Evolutionary conservation across 1,140 invertebrate genomes (phyloP).

Genomic region (Nasonia longicornis): DNA sequence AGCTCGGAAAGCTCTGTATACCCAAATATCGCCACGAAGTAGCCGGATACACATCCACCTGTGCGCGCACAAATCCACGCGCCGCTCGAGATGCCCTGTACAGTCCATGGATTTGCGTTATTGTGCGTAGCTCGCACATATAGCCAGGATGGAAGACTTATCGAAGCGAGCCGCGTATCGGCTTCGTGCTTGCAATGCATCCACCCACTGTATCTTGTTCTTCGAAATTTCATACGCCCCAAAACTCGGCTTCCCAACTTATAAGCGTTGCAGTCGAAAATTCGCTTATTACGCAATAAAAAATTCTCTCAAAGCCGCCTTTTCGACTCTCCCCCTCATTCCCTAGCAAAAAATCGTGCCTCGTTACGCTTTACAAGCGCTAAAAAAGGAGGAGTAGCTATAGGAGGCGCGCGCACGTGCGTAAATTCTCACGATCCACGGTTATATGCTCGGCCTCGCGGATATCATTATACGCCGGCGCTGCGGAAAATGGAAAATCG

Average conservation of each 20-base stretch:
- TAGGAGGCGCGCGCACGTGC: neutral
- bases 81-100: too few relatives aligned
- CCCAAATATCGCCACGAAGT: too few relatives aligned
- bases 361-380: neutral
- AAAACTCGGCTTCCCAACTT: too few relatives aligned
- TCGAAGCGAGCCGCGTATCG: constrained; percentile 47
- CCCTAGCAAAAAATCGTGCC: neutral
- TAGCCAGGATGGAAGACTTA: constrained; percentile 49
- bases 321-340: too few relatives aligned
- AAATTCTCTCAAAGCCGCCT: too few relatives aligned
- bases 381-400: neutral
- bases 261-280: too few relatives aligned
- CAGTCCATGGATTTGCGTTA: neutral
- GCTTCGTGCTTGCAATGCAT: constrained; percentile 53
- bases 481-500: too few relatives aligned
- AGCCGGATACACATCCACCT: too few relatives aligned
- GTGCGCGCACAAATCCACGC: too few relatives aligned
- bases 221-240: too few relatives aligned
- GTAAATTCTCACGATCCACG: neutral
- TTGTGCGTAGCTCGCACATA: neutral
- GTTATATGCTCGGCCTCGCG: neutral
- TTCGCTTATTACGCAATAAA: too few relatives aligned
- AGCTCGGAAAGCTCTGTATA: neutral
- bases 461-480: neutral
- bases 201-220: neutral